Percentiles rank a stretch among this genome's conserved stretches.
Conservation (phyloP, 2,797 vertebrate species). For the Diceros bicornis region DNA sequence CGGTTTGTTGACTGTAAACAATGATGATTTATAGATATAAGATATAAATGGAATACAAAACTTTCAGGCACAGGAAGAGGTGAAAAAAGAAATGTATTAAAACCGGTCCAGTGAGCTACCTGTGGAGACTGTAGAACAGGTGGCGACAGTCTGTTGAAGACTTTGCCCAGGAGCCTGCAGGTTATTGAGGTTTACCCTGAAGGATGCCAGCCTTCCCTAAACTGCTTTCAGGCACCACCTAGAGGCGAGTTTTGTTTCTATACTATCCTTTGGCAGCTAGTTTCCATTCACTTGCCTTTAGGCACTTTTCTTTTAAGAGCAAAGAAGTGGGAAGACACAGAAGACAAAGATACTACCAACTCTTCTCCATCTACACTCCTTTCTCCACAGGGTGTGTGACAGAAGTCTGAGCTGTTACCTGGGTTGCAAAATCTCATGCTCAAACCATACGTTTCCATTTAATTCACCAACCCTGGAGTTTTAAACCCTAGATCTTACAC, state of each 20-base stretch:
- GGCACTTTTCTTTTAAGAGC: neutral
- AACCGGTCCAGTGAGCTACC: neutral
- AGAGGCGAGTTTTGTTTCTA: slow-evolving; percentile 6
- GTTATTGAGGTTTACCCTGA: neutral
- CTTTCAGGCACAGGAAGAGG: neutral
- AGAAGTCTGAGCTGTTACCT: neutral
- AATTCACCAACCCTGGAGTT: neutral
- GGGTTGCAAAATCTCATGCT: neutral
- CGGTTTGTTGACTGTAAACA: neutral
- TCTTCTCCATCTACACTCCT: neutral
- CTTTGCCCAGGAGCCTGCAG: neutral
- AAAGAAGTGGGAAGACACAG: neutral
- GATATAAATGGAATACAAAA: neutral
- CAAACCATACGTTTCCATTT: neutral
- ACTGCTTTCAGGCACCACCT: slow-evolving; percentile 33
- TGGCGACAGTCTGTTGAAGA: too few relatives aligned
- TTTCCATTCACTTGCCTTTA: neutral
- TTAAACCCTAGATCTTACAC: neutral
- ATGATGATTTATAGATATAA: neutral
- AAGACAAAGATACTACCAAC: neutral
- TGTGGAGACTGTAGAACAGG: neutral
- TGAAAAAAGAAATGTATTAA: neutral
- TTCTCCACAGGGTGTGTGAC: neutral
- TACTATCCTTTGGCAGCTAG: neutral
- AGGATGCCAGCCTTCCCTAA: neutral